phyloP scores from a whole-genome alignment of 2,797 vertebrate genomes.

The Nyctibius grandis region DNA sequence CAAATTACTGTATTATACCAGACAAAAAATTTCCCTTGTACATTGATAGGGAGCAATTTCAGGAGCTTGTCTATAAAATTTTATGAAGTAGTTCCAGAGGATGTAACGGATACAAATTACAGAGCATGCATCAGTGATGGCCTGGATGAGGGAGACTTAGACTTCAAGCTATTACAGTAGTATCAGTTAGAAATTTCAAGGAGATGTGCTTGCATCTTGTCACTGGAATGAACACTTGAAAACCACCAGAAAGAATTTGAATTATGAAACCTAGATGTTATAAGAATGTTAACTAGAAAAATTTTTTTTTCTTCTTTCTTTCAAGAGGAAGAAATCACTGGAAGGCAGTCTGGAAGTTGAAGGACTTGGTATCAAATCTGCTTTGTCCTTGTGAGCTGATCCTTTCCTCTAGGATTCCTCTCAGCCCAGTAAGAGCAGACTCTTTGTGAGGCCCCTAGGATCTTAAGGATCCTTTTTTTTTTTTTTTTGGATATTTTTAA shows the following conservation, averaged over 20 bases:
- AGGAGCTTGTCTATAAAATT: neutral
- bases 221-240: neutral
- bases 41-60: neutral
- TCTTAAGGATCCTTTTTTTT: neutral
- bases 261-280: neutral
- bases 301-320: neutral
- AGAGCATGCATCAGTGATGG: neutral
- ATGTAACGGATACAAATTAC: neutral
- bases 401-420: neutral
- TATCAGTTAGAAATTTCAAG: neutral
- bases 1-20: neutral
- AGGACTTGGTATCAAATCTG: neutral
- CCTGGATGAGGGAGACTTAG: neutral
- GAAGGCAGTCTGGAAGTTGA: neutral
- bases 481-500: neutral
- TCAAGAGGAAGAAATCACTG: neutral
- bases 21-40: neutral
- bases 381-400: neutral
- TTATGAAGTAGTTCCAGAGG: neutral
- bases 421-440: neutral
- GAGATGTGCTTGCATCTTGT: neutral
- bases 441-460: neutral
- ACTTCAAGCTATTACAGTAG: neutral
- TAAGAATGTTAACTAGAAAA: neutral
- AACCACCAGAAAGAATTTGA: neutral